These are phyloP conservation scores for Ariopsis seemanni DNA, from an alignment of 2,113 vertebrate genomes.

Conservation along the genomic window DNA sequence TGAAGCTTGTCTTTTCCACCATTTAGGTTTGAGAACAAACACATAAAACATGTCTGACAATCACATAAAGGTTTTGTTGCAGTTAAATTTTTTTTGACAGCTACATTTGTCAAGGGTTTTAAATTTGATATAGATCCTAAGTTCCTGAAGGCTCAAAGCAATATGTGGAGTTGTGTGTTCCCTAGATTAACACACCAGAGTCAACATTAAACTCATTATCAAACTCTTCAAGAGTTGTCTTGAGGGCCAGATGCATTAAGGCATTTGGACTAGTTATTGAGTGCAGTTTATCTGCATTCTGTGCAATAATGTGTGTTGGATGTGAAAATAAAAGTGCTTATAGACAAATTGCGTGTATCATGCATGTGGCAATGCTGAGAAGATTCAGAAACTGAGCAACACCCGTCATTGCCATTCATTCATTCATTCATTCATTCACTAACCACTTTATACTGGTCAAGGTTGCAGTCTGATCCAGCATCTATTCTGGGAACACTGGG, in stretches of 20 bases:
- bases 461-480: background rate
- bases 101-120: slow-evolving; percentile 10
- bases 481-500: background rate
- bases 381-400: background rate
- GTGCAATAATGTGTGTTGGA: background rate
- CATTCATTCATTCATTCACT: background rate
- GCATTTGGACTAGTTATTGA: background rate
- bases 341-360: background rate
- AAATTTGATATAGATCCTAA: background rate
- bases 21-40: background rate
- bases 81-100: background rate
- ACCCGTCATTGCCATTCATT: background rate
- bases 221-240: background rate
- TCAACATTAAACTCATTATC: slow-evolving; percentile 18
- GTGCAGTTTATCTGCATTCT: background rate
- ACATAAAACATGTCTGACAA: slow-evolving; percentile 14
- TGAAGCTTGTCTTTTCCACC: background rate
- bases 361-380: background rate
- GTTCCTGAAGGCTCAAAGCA: slow-evolving; percentile 2
- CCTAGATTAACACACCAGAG: background rate
- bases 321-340: background rate
- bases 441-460: background rate
- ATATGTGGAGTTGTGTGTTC: background rate
- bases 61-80: slow-evolving; percentile 11
- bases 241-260: background rate